These are phyloP conservation scores for Passer domesticus DNA, from an alignment of 2,113 vertebrate species.

Conservation along the genomic window DNA sequence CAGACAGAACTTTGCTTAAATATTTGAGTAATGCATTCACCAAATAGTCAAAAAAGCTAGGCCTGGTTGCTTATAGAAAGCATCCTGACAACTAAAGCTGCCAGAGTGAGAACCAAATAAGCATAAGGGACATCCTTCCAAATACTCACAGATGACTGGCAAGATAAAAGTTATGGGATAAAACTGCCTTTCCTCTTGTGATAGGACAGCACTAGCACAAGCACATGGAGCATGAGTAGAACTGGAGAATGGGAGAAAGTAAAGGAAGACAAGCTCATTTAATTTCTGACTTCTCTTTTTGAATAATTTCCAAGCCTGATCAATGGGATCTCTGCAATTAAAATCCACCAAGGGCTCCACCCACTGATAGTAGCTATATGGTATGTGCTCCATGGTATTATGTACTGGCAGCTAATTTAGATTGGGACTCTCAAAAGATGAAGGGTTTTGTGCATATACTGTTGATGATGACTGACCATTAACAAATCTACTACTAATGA, in stretches of 20 bases:
- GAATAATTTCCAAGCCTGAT: not conserved
- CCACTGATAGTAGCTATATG: not conserved
- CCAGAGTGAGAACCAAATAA: not conserved
- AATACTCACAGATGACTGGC: not conserved
- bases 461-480: not conserved
- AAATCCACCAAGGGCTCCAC: not conserved
- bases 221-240: not conserved
- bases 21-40: not conserved
- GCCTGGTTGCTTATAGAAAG: not conserved
- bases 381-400: not conserved
- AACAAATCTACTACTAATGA: not conserved
- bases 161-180: not conserved
- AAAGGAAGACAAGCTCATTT: not conserved
- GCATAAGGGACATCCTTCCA: not conserved
- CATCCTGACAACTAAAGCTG: not conserved
- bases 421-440: not conserved
- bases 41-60: not conserved
- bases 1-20: not conserved
- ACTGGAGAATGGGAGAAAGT: not conserved
- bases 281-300: not conserved
- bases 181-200: not conserved
- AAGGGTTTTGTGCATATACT: not conserved
- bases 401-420: not conserved
- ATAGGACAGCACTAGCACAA: rapidly evolving
- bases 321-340: not conserved